Percentiles rank a stretch among this genome's conserved stretches.
These are phyloP conservation scores for Platypus cylindrus DNA, from an alignment of 2,888 invertebrate genomes.

Conservation along the genomic window DNA sequence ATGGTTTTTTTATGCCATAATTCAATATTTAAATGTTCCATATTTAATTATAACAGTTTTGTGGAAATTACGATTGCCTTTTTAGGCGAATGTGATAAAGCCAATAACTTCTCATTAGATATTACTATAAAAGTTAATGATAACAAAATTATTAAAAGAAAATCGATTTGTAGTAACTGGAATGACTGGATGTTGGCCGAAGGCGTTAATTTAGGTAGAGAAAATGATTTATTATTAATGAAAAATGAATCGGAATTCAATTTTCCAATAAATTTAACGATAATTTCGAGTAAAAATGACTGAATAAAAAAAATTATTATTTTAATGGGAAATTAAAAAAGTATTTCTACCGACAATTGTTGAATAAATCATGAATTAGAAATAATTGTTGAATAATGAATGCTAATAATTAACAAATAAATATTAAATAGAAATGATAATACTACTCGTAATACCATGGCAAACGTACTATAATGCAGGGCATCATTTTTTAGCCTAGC, in stretches of 20 bases:
- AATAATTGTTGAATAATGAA: no score
- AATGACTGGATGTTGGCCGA: conserved; percentile 19
- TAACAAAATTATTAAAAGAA: conserved; percentile 12
- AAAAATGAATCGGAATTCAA: conserved; percentile 14
- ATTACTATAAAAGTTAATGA: conserved; percentile 15
- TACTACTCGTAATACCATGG: no score
- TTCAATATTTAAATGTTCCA: conserved; percentile 24
- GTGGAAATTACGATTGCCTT: conserved; percentile 24
- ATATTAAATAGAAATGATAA: no score
- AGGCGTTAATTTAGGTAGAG: conserved; percentile 18
- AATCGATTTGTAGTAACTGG: conserved; percentile 17
- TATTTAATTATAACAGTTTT: conserved; percentile 22
- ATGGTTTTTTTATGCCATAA: conserved; percentile 22
- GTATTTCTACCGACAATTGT: no score
- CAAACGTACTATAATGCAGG: no score
- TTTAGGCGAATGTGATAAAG: conserved; percentile 21
- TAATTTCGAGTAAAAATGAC: conserved; percentile 1
- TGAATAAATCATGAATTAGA: no score
- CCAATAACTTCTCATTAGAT: conserved; percentile 21
- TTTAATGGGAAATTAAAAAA: no score
- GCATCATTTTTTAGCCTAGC: no score
- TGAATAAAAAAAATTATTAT: no score
- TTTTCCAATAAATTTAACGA: conserved; percentile 10
- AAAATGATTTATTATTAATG: conserved; percentile 16
- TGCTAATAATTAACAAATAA: no score